Base-by-base conservation (phyloP, 2,113 vertebrate species). In the Carollia perspicillata region DNA sequence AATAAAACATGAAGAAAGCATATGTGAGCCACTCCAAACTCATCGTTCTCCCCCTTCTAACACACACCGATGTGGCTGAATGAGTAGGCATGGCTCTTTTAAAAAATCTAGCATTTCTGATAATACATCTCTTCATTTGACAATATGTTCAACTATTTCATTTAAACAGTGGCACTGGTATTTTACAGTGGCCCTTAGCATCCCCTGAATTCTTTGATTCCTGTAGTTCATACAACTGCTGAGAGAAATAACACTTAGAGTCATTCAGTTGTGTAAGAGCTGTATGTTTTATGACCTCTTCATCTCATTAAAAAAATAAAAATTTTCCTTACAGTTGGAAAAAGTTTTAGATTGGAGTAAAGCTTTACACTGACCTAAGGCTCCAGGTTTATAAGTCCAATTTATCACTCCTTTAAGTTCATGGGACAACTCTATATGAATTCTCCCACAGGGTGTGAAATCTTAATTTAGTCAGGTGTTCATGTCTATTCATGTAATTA, bases 401-500 rank as follows among this genome's bases (percentile, higher is more conserved):
- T 92, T 97, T 96, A 92, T 88, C 85, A 42, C 65, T 47, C 84
- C 58, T 89, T 44, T 92, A 95, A 93, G 74, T 95, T 90, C 60
- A n/a, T 77, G 69, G 87, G 71, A 68, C 79, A 84, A 60, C 74
- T 86, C 83, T 69, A 11, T 68, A 66, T 37, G 65, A 90, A 68
- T 95, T 83, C 90, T 92, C 84, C 72, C 89, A 93, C 58, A 80
- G 72, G 87, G 53, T 78, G 30, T 84, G 26, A 96, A 96, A 92
- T 93, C 88, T 92, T 92, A 93, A 72, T 95, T 95, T 88, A 72
- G 35, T 88, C 90, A 97, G 92, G 60, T 90, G 84, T 72, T 94
- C 80, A 44, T 53, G 44, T 51, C 80, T 96, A 96, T 95, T 97
- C 87, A 88, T 92, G 94, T 96, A 97, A 97, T 97, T 95, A 96